Base-by-base conservation (phyloP, 2,113 vertebrate genomes). In the Grus americana region DNA sequence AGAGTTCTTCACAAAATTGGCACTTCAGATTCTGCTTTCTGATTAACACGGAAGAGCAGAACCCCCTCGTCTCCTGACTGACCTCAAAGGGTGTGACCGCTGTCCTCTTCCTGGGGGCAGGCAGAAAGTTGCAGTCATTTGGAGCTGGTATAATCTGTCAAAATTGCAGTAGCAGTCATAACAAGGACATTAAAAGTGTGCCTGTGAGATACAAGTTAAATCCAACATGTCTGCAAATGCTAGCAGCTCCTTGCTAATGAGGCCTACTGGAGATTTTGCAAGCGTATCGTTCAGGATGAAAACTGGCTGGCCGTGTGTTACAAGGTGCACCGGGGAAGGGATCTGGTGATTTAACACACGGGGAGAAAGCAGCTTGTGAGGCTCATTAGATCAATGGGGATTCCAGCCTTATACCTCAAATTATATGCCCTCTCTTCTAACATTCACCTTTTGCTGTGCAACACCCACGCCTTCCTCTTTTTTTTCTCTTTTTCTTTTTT, bases 1-100 rank as follows among this genome's bases (percentile, higher is more conserved):
- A 6, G 83, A 86, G 76, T 86, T 97, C 97, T 97, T 94, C 88
- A 61, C 91, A 95, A 97, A 97, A 97, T 80, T 95, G 85, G 92
- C 88, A 91, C 90, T 94, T 95, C 92, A 85, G 87, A 95, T 90
- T 90, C 90, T 93, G 90, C 86, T 80, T 97, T 97, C 93, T 97
- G 98, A 97, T 97, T 97, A 98, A 97, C 92, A 95, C 40, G 92
- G 89, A 95, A 92, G 82, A 97, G 76, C 78, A 96, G 95, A 98
- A 97, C 97, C 52, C 36, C n/a, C 75, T 42, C 38, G 9, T 92
- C 72, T 93, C 57, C n/a, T 55, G 58, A n/a, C 63, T 96, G 96
- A 93, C 83, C 93, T 97, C 95, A 89, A 62, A 10, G 21, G 42
- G 75, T 86, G 93, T 24, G 71, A 74, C 79, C 78, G 32, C 27